Percentiles rank a stretch among this genome's conserved stretches.
Evolutionary conservation across 2,113 vertebrate genomes (phyloP).

Genomic region (Dasyurus viverrinus): DNA sequence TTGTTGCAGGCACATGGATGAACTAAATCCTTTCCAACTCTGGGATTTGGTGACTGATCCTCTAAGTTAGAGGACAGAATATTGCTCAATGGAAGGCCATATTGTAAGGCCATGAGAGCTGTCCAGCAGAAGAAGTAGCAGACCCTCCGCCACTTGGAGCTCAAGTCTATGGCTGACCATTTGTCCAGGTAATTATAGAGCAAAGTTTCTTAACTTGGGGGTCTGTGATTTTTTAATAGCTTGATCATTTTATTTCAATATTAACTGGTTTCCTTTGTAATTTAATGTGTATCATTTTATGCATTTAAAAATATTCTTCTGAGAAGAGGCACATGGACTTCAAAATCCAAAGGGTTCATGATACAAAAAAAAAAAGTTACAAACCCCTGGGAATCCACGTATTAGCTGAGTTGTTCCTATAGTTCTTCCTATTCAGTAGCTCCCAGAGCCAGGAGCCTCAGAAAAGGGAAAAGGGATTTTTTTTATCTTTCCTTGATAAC

Average conservation of each 20-base stretch:
- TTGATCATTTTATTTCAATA: background rate
- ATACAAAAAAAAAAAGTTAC: background rate
- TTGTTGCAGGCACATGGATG: background rate
- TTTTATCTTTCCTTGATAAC: background rate
- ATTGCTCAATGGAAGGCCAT: background rate
- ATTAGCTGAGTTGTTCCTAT: background rate
- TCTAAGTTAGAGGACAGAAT: too few relatives aligned
- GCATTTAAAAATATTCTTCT: background rate
- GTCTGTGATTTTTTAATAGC: background rate
- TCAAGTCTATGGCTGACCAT: background rate
- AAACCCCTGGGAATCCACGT: background rate
- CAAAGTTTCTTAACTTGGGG: too few relatives aligned
- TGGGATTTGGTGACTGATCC: too few relatives aligned
- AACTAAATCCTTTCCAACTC: background rate
- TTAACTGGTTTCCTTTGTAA: background rate
- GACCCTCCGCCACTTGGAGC: too few relatives aligned
- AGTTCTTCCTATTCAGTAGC: background rate
- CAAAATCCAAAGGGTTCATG: background rate
- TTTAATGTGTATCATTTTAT: background rate
- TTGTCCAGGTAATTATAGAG: background rate
- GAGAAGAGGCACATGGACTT: too few relatives aligned
- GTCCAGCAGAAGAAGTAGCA: background rate
- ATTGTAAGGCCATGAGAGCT: background rate
- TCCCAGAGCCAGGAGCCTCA: background rate
- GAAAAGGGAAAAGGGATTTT: background rate